Conservation (phyloP, 2,888 invertebrate genomes). For the Cheilosia variabilis region DNA sequence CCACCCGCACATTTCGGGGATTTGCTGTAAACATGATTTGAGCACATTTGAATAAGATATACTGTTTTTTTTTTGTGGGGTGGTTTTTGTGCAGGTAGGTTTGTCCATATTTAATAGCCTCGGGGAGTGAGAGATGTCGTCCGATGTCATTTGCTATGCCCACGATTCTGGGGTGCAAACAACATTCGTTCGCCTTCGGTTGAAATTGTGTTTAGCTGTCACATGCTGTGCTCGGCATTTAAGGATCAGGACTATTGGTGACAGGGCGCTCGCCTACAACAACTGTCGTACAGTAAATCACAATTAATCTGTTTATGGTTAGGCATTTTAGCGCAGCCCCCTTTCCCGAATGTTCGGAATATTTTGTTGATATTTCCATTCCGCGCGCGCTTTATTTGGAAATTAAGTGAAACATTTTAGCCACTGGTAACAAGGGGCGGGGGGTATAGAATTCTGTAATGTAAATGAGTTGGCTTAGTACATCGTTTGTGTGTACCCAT, state of each 20-base stretch:
- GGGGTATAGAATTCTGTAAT: background rate
- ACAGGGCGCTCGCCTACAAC: constrained; percentile 20
- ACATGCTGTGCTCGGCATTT: constrained; percentile 36
- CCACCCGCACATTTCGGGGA: constrained; percentile 15
- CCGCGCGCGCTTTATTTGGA: constrained; percentile 2
- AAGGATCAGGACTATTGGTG: constrained; percentile 31
- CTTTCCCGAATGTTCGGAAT: background rate
- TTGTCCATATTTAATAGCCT: constrained; percentile 49
- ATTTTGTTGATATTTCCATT: constrained; percentile 17
- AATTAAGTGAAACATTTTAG: constrained; percentile 19
- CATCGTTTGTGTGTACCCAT: background rate
- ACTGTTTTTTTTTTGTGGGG: constrained; percentile 9
- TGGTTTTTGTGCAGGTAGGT: constrained; percentile 4
- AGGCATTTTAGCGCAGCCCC: constrained; percentile 6
- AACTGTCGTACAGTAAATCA: constrained; percentile 41
- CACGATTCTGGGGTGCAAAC: background rate
- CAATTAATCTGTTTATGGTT: constrained; percentile 52
- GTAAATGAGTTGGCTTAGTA: background rate
- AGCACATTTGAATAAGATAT: constrained; percentile 49
- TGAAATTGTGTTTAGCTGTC: constrained; percentile 25
- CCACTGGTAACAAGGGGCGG: background rate
- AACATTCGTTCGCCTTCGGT: background rate
- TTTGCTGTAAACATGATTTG: constrained; percentile 49
- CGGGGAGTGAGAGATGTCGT: constrained; percentile 17
- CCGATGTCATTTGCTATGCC: constrained; percentile 34